Evolutionary conservation across 1,140 invertebrate species (phyloP).

Genomic region (Chironomus tepperi): DNA sequence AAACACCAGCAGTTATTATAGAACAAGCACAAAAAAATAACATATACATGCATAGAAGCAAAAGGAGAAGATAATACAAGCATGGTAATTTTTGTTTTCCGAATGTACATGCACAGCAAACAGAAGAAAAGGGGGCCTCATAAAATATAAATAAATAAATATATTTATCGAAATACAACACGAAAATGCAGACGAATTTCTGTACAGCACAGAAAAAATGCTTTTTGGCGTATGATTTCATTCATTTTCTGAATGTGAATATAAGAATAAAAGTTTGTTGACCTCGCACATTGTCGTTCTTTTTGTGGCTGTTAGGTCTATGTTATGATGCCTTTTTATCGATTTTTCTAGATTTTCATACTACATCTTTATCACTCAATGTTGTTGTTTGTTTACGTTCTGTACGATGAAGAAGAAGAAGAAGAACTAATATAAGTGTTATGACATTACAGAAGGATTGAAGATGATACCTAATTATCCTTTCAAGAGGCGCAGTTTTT

Average conservation of each 20-base stretch:
- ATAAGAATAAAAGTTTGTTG: slow-evolving; percentile 20
- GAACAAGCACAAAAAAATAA: no score
- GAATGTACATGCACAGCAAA: not conserved
- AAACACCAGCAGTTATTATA: no score
- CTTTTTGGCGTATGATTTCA: slow-evolving; percentile 11
- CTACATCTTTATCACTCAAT: not conserved
- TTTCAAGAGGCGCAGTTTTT: no score
- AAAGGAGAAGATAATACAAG: no score
- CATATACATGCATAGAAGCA: no score
- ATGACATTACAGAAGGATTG: no score
- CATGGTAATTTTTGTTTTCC: not conserved
- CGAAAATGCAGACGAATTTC: slow-evolving; percentile 19
- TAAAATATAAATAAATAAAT: slow-evolving; percentile 22
- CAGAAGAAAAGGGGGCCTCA: not conserved
- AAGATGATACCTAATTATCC: no score
- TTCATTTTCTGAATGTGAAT: not conserved
- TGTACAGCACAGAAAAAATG: not conserved
- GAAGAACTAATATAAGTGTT: no score
- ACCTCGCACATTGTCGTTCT: not conserved
- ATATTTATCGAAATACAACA: slow-evolving; percentile 22
- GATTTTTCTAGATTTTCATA: not conserved
- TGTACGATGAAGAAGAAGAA: no score
- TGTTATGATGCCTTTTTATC: slow-evolving; percentile 19
- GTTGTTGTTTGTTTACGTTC: not conserved
- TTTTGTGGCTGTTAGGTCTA: not conserved